Conservation (phyloP, 2,113 vertebrate species). For the Apistogramma diplotaenia region DNA sequence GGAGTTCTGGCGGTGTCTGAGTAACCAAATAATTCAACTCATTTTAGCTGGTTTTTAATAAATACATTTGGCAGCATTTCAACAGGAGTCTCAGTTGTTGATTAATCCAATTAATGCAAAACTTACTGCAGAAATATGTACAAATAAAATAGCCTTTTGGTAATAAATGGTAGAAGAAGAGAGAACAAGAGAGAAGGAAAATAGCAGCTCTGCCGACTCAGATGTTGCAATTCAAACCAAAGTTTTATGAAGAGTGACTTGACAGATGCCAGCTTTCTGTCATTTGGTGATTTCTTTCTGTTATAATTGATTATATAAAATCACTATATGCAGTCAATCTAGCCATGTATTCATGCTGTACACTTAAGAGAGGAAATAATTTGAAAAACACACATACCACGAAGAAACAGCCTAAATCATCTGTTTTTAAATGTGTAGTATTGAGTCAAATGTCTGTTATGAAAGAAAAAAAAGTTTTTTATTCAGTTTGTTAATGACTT, state of each 20-base stretch:
- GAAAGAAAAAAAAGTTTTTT: neutral
- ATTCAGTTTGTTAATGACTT: too few relatives aligned
- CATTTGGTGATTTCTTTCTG: neutral
- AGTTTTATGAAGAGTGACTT: neutral
- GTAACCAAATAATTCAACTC: neutral
- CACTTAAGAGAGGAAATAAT: neutral
- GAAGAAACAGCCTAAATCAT: neutral
- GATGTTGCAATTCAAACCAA: neutral
- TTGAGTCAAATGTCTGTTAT: neutral
- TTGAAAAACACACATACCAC: neutral
- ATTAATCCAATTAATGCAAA: too few relatives aligned
- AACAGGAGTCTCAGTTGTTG: too few relatives aligned
- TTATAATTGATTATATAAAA: neutral
- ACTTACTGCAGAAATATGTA: neutral
- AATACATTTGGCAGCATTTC: too few relatives aligned
- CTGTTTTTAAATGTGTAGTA: neutral
- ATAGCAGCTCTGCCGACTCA: too few relatives aligned
- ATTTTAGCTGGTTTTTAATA: too few relatives aligned
- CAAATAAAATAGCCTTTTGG: neutral
- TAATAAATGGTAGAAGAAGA: neutral
- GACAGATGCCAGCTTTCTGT: neutral
- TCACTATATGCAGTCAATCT: neutral
- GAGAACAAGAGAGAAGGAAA: neutral
- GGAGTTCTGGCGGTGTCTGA: too few relatives aligned
- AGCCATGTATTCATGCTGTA: neutral